Conservation (phyloP, 2,113 vertebrate genomes). For the Ceuthmochares aereus region DNA sequence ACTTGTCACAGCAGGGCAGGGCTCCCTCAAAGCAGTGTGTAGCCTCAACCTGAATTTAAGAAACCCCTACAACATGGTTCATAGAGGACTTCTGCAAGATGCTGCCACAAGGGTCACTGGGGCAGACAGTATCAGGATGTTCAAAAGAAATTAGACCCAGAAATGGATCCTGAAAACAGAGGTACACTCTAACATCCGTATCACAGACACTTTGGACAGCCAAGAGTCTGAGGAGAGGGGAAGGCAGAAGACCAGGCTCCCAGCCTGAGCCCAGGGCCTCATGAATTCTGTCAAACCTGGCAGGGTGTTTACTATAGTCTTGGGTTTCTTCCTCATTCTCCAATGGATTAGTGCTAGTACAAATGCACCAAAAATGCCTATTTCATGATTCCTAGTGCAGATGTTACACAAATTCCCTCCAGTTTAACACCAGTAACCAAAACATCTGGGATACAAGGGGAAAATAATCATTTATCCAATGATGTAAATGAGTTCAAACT, state of each 20-base stretch:
- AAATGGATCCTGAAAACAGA: neutral
- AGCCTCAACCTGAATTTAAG: neutral
- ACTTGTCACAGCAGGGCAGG: neutral
- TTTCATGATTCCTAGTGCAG: neutral
- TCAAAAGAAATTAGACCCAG: neutral
- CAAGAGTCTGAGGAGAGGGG: neutral
- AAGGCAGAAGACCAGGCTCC: neutral
- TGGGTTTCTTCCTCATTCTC: neutral
- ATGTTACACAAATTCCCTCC: neutral
- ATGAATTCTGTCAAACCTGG: accelerated
- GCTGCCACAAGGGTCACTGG: accelerated
- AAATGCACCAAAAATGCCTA: neutral
- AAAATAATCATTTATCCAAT: neutral
- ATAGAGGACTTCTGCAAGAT: neutral
- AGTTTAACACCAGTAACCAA: neutral
- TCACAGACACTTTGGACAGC: accelerated
- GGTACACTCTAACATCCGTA: neutral
- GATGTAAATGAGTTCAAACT: neutral
- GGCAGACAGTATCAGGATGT: neutral
- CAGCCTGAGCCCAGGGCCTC: neutral
- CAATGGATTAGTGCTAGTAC: neutral
- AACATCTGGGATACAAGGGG: neutral
- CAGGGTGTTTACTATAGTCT: neutral
- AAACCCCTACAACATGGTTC: accelerated
- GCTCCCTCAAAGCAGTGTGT: accelerated